Evolutionary conservation across 2,888 invertebrate genomes (phyloP), one percentile per base, ranked within the genome.

Genomic region (Ophion ventricosus): DNA sequence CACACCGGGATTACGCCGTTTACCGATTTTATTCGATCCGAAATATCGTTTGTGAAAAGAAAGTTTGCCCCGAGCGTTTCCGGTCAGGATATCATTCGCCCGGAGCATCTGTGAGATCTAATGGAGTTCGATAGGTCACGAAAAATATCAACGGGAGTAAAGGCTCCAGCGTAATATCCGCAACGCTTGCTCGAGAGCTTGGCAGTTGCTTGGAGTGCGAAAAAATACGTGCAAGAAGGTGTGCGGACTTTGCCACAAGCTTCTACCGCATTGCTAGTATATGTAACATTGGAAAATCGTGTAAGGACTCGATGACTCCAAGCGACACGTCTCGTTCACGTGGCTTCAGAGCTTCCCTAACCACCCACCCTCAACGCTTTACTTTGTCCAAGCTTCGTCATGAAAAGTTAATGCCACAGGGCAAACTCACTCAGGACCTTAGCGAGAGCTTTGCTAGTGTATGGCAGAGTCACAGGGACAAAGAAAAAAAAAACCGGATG

Each of bases 321-420:
- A 23, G 66, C 43, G 81, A 79, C 81, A 75, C 11, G 61, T 66
- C 43, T 64, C 29, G 59, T 40, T 49, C 67, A 56, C 29, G 40
- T 43, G 25, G 63, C 3, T 23, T 29, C 26, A 59, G 54, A 59
- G 79, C 70, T 80, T 59, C 59, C 49, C 7, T 43, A 20, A 54
- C 59, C 64, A 17, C 57, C 57, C 14, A n/a, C 26, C 25, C 26
- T 17, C 25, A 66, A 17, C 61, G 82, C 75, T 80, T 67, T 20
- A 49, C 76, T 69, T 59, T 17, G 17, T 59, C 40, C 56, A 40
- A 70, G 83, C 79, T 74, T 54, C 59, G 66, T 80, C 83, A 81
- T 87, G 85, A 87, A 82, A 86, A 83, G 83, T 85, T 87, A 87
- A 84, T 82, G 82, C 86, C 83, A 63, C 73, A n/a, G 80, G 84